Conservation (phyloP, 2,113 vertebrate genomes). For the Falcunculus frontatus region DNA sequence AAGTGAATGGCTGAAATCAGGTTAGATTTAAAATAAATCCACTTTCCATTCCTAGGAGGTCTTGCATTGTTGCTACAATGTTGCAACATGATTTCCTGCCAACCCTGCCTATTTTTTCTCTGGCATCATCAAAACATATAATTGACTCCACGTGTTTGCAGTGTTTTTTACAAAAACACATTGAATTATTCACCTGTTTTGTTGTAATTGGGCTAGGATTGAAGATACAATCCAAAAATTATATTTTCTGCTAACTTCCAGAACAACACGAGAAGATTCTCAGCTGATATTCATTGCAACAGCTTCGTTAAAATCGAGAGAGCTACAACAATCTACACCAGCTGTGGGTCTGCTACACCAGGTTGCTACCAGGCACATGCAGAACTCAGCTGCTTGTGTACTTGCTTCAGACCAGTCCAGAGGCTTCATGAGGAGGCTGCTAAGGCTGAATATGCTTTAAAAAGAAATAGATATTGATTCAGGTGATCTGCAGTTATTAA, state of each 20-base stretch:
- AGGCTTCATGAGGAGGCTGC: background rate
- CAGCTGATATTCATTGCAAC: background rate
- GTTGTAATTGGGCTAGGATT: background rate
- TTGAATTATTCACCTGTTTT: background rate
- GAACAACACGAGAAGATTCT: background rate
- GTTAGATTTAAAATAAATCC: background rate
- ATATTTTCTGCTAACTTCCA: background rate
- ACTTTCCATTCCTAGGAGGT: background rate
- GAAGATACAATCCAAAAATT: background rate
- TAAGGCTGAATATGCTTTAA: background rate
- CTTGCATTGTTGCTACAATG: background rate
- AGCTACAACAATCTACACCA: background rate
- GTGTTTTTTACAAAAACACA: background rate
- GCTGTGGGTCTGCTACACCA: background rate
- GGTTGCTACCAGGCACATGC: background rate
- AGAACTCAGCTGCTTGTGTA: background rate
- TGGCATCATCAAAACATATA: background rate
- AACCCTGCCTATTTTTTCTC: background rate
- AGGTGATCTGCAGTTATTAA: background rate
- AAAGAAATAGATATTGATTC: background rate
- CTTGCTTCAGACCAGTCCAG: background rate
- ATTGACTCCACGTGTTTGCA: background rate
- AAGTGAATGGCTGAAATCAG: background rate
- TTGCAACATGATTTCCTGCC: background rate
- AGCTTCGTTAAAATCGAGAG: background rate